Evolutionary conservation across 2,797 vertebrate species (phyloP), one percentile per base, ranked within the genome.

Genomic region (Rhinichthys osculus): DNA sequence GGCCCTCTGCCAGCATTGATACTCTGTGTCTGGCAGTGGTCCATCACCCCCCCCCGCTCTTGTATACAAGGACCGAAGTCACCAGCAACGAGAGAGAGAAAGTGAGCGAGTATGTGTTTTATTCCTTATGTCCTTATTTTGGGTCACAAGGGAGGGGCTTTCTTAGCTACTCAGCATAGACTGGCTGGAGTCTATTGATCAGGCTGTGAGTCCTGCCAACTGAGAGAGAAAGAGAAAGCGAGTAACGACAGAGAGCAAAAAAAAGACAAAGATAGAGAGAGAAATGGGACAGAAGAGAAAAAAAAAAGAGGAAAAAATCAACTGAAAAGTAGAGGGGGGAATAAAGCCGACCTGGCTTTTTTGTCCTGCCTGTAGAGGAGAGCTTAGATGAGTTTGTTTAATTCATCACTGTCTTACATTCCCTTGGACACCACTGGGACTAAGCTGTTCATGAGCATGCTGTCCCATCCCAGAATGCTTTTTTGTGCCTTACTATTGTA

Each of bases 101-200:
- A 78, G 70, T 54, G 66, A 87, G 85, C 47, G 69, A 85, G 83
- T 79, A 27, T 89, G 85, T 89, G 84, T 90, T 90, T 90, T 90
- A 92, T 93, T 92, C 91, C 91, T 91, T 93, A 89, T 93, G 90
- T 89, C 87, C 93, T 93, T 94, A 92, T 93, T 94, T 93, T 92
- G 92, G 93, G 91, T 94, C 85, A 89, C 76, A 91, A 91, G 87
- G 92, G 80, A 83, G 89, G 91, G 91, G 92, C 79, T 52, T 77
- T 87, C 81, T 42, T 67, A 64, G 35, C 87, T 90, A 85, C 92
- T 89, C 92, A 90, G 92, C 92, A 92, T 91, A 93, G 90, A 91
- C 91, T 89, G 88, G 90, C 91, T 93, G 88, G 89, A 93, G 91
- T 92, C 90, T 94, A 94, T 95, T 93, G 94, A 95, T 95, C 93